Conservation (phyloP, 2,797 vertebrate species). For the Gymnopithys bicolor region DNA sequence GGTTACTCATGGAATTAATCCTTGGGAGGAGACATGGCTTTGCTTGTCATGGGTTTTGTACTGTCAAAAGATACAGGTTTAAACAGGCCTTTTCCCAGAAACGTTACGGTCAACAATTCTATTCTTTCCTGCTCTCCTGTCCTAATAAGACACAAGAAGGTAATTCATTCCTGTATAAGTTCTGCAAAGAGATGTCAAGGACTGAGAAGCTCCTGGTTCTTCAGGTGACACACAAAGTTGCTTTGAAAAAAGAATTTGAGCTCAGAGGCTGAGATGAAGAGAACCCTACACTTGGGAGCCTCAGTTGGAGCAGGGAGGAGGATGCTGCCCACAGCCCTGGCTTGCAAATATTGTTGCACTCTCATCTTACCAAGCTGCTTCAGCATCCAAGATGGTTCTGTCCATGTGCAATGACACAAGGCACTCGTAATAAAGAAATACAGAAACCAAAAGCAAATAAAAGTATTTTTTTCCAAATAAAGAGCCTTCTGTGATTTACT, state of each 20-base stretch:
- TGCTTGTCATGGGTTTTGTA: background rate
- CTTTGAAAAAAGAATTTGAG: background rate
- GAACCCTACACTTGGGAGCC: background rate
- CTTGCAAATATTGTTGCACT: background rate
- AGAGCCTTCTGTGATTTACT: background rate
- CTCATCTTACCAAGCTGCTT: background rate
- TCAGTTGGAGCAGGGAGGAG: background rate
- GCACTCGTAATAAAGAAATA: background rate
- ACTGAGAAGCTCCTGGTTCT: background rate
- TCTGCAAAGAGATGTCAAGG: background rate
- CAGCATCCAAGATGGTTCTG: background rate
- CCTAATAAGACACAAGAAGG: background rate
- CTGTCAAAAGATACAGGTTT: background rate
- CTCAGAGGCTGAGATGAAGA: background rate
- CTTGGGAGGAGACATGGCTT: background rate
- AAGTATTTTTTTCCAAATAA: background rate
- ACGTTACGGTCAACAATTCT: background rate
- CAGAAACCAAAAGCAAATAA: background rate
- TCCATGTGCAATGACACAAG: background rate
- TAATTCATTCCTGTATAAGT: background rate
- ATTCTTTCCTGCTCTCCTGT: background rate
- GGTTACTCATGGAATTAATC: background rate
- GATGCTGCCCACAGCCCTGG: background rate
- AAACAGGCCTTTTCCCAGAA: background rate
- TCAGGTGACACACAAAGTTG: background rate